Conservation (phyloP, 2,113 vertebrate genomes). For the Chaetodon trifascialis region DNA sequence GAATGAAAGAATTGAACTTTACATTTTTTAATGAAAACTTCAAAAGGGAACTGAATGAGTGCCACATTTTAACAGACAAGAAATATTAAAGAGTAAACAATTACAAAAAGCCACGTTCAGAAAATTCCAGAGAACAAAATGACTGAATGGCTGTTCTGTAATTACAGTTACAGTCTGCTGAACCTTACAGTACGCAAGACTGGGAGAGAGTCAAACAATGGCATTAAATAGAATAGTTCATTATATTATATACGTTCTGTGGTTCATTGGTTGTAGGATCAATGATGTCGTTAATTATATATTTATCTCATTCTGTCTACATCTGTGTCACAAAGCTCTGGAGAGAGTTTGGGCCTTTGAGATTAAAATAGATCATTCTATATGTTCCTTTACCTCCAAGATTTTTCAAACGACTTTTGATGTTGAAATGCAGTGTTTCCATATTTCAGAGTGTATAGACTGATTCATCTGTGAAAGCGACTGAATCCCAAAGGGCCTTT, state of each 20-base stretch:
- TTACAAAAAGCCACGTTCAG: too few relatives aligned
- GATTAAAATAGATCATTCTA: constrained; percentile 18
- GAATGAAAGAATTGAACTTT: background rate
- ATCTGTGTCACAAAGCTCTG: background rate
- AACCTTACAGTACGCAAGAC: background rate
- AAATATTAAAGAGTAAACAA: background rate
- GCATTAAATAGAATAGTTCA: background rate
- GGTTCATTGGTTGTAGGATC: background rate
- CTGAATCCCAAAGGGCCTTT: constrained; percentile 28
- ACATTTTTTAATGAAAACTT: background rate
- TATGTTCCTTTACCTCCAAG: background rate
- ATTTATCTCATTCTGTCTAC: constrained; percentile 7
- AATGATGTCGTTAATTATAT: background rate
- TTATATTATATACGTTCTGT: background rate
- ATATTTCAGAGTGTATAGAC: constrained; percentile 34
- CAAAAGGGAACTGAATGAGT: background rate
- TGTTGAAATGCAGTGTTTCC: constrained; percentile 53
- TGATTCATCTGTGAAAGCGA: constrained; percentile 48
- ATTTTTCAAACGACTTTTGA: constrained; percentile 39
- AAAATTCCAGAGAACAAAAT: background rate
- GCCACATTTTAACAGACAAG: background rate
- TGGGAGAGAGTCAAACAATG: background rate
- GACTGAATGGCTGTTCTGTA: background rate
- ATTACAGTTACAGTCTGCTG: background rate
- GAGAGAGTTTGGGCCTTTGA: background rate